phyloP scores from a whole-genome alignment of 1,140 invertebrate species.

The Zaprionus africanus region DNA sequence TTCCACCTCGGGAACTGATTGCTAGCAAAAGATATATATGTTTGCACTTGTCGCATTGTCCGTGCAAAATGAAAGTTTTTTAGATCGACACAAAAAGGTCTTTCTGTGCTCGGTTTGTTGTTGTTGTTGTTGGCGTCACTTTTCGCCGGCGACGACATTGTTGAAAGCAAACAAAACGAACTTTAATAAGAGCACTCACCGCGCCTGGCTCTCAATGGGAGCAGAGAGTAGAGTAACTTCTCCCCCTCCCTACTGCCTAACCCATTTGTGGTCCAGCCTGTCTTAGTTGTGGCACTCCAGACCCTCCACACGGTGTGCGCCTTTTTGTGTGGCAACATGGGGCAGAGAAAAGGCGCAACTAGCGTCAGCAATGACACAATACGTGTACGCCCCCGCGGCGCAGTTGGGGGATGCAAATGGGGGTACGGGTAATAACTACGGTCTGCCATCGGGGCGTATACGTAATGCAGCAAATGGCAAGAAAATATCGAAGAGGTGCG shows the following conservation, averaged over 20 bases:
- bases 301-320: constrained; percentile 38
- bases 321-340: constrained; percentile 60
- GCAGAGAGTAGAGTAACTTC: constrained; percentile 11
- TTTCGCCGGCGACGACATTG: constrained; percentile 66
- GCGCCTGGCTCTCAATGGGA: constrained; percentile 20
- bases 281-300: constrained; percentile 35
- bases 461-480: constrained; percentile 43
- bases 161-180: constrained; percentile 72
- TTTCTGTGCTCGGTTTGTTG: background rate
- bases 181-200: constrained; percentile 74
- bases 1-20: background rate
- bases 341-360: constrained; percentile 50
- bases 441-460: constrained; percentile 30
- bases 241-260: too few relatives aligned
- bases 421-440: constrained; percentile 61
- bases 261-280: constrained; percentile 18
- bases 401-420: constrained; percentile 62
- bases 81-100: constrained; percentile 1
- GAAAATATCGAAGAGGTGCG: constrained; percentile 64
- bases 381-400: background rate
- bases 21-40: background rate
- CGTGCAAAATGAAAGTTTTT: constrained; percentile 10
- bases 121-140: constrained; percentile 61
- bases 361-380: constrained; percentile 64
- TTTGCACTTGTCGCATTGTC: constrained; percentile 6